Evolutionary conservation across 2,797 vertebrate genomes (phyloP).

Genomic region (Muscicapa striata): DNA sequence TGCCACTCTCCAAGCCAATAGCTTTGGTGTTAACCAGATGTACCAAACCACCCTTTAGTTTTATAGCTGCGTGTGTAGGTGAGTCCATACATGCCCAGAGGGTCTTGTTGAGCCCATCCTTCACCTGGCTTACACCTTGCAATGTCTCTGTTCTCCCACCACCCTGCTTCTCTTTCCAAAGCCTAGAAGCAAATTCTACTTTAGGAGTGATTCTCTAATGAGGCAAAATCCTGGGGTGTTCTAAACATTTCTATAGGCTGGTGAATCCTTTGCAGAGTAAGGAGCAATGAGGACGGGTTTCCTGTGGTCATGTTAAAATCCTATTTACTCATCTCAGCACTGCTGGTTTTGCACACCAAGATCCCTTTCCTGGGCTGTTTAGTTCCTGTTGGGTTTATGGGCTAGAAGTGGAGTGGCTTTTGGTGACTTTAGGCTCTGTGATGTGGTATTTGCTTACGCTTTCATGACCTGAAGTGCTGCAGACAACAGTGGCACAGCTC

Average conservation of each 20-base stretch:
- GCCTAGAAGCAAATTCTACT: background rate
- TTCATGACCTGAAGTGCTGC: background rate
- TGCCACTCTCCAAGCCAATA: background rate
- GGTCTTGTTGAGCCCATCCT: background rate
- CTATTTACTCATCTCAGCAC: background rate
- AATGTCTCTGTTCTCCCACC: background rate
- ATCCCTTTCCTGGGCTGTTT: background rate
- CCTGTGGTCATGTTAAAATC: background rate
- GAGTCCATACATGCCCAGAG: background rate
- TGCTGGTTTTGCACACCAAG: background rate
- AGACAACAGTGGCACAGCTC: background rate
- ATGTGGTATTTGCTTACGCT: background rate
- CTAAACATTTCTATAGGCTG: background rate
- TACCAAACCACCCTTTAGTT: background rate
- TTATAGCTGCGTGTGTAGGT: fast-evolving
- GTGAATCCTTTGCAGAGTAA: background rate
- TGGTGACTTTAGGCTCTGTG: background rate
- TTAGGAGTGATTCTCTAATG: background rate
- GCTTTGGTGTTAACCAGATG: background rate
- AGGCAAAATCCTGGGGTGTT: background rate
- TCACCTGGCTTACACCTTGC: background rate
- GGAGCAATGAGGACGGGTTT: background rate
- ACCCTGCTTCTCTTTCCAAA: background rate
- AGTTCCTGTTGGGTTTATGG: background rate
- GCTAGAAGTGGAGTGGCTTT: background rate